Evolutionary conservation across 2,888 invertebrate species (phyloP).

Genomic region (Tolmerus cingulatus): DNA sequence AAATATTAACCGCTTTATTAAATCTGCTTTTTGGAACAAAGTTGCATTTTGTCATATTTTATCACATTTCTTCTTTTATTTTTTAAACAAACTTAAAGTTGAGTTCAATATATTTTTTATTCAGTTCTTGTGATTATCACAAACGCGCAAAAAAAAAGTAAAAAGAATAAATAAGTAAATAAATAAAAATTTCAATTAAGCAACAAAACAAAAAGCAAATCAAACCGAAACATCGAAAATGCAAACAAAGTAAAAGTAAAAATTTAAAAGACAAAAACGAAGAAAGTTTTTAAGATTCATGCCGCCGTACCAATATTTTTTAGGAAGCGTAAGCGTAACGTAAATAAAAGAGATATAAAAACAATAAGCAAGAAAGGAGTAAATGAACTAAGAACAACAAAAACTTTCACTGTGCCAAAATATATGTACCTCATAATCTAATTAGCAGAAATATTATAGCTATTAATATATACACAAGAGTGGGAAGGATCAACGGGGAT

Average conservation of each 20-base stretch:
- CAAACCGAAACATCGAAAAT: slow-evolving; percentile 31
- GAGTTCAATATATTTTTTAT: background rate
- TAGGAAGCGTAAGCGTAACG: background rate
- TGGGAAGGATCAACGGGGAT: background rate
- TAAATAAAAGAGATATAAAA: slow-evolving; percentile 56
- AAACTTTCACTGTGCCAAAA: slow-evolving; percentile 80
- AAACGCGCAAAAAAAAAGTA: background rate
- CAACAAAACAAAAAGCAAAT: slow-evolving; percentile 22
- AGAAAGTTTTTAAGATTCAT: slow-evolving; percentile 27
- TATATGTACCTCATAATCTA: slow-evolving; percentile 78
- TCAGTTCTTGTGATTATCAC: background rate
- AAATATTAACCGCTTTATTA: background rate
- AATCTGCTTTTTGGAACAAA: background rate
- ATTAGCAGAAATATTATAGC: slow-evolving; percentile 42
- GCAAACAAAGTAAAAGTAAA: slow-evolving; percentile 30
- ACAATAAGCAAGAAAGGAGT: slow-evolving; percentile 62
- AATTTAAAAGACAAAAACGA: background rate
- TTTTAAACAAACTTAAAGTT: background rate
- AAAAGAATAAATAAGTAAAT: background rate
- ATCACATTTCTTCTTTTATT: background rate
- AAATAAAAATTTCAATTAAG: background rate
- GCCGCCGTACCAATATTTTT: slow-evolving; percentile 40
- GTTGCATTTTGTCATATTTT: background rate
- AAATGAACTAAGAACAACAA: slow-evolving; percentile 65
- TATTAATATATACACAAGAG: slow-evolving; percentile 46